Percentiles rank a stretch among this genome's conserved stretches.
These are phyloP conservation scores for Tachysurus vachellii DNA, from an alignment of 2,113 vertebrate genomes.

Conservation along the genomic window DNA sequence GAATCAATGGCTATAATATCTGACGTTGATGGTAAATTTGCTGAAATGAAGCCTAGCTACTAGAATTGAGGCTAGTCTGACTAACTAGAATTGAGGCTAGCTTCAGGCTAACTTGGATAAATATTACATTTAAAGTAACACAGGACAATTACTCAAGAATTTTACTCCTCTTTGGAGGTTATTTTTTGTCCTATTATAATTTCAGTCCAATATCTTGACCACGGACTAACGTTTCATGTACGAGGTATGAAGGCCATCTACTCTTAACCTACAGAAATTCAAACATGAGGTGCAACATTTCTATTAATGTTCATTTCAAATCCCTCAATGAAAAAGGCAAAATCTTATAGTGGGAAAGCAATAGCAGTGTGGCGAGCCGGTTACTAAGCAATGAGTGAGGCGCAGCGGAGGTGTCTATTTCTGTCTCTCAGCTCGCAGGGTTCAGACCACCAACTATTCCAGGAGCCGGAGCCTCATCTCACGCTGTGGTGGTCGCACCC, in stretches of 20 bases:
- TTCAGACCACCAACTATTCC: slow-evolving; percentile 57
- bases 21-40: too few relatives aligned
- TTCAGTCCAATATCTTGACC: not conserved
- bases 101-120: not conserved
- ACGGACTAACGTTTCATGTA: not conserved
- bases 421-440: slow-evolving; percentile 52
- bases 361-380: slow-evolving; percentile 38
- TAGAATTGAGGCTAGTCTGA: not conserved
- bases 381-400: slow-evolving; percentile 61
- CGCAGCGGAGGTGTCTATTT: slow-evolving; percentile 58
- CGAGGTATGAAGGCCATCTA: not conserved
- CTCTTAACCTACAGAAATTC: not conserved
- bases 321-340: not conserved
- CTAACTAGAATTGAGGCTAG: not conserved
- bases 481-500: slow-evolving; percentile 47
- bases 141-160: not conserved
- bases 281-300: not conserved
- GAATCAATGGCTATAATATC: too few relatives aligned
- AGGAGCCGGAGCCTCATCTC: slow-evolving; percentile 52
- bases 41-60: not conserved
- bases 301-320: not conserved
- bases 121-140: not conserved
- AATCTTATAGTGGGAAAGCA: not conserved
- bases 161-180: not conserved
- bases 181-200: not conserved